Conservation (phyloP, 1,140 invertebrate species). For the Nasonia vitripennis region DNA sequence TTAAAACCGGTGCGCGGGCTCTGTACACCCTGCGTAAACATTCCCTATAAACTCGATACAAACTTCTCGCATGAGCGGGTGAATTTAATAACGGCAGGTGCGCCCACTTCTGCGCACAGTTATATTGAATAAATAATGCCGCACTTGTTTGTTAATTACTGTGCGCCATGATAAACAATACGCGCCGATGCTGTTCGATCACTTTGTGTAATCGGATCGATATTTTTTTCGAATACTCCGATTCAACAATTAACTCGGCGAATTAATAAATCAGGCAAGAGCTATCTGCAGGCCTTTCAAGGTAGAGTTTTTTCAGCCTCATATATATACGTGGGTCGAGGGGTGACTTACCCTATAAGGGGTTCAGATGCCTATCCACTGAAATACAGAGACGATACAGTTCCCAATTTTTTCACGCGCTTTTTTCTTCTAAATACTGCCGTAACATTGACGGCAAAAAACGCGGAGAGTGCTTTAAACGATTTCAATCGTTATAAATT, state of each 20-base stretch:
- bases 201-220: too few species aligned
- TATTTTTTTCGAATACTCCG: too few species aligned
- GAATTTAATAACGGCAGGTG: too few species aligned
- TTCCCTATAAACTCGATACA: too few species aligned
- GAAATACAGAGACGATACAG: neutral
- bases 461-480: neutral
- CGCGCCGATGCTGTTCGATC: too few species aligned
- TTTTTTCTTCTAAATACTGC: neutral
- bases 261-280: neutral
- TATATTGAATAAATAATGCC: too few species aligned
- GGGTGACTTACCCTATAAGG: constrained; percentile 3
- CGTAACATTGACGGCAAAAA: neutral
- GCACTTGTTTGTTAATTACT: too few species aligned
- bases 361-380: neutral
- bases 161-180: too few species aligned
- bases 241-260: neutral
- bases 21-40: too few species aligned
- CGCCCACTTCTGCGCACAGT: too few species aligned
- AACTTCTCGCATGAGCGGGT: too few species aligned
- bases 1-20: too few species aligned
- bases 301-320: neutral
- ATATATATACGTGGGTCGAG: neutral
- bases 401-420: neutral
- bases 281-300: neutral
- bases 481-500: constrained; percentile 14